These are phyloP conservation scores for Cairina moschata DNA, from an alignment of 2,113 vertebrate genomes.

Conservation along the genomic window DNA sequence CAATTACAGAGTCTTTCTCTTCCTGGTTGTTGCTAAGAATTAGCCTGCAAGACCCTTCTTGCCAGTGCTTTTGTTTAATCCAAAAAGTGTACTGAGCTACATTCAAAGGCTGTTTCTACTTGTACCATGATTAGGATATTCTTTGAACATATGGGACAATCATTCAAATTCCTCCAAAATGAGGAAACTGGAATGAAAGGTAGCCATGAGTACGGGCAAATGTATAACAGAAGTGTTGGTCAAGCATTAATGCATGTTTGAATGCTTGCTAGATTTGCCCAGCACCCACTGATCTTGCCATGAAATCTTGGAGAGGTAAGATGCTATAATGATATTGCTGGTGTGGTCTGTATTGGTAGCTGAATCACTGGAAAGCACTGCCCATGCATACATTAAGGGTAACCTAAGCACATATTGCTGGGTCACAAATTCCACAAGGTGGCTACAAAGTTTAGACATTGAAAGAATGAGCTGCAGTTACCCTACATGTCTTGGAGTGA, in stretches of 20 bases:
- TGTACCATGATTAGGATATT: not conserved
- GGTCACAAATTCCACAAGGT: not conserved
- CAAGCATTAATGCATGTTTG: not conserved
- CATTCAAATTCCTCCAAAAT: not conserved
- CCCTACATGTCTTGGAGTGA: not conserved
- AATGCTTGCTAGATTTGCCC: not conserved
- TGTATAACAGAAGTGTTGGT: not conserved
- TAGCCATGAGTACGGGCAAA: not conserved
- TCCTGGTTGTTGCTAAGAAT: not conserved
- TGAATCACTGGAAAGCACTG: not conserved
- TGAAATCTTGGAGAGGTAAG: not conserved
- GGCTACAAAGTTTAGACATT: not conserved
- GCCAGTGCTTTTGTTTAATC: not conserved
- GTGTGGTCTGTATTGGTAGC: not conserved
- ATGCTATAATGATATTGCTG: not conserved
- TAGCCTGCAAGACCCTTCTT: not conserved
- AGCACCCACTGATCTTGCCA: not conserved
- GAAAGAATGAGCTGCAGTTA: not conserved
- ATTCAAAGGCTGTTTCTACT: not conserved
- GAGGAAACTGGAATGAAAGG: not conserved
- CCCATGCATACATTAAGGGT: not conserved
- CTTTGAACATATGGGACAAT: not conserved
- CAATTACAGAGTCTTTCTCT: not conserved
- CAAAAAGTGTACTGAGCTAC: not conserved
- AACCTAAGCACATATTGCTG: not conserved